Evolutionary conservation across 1,140 invertebrate genomes (phyloP), one percentile per base, ranked within the genome.

Genomic region (Tetraneura akinire): DNA sequence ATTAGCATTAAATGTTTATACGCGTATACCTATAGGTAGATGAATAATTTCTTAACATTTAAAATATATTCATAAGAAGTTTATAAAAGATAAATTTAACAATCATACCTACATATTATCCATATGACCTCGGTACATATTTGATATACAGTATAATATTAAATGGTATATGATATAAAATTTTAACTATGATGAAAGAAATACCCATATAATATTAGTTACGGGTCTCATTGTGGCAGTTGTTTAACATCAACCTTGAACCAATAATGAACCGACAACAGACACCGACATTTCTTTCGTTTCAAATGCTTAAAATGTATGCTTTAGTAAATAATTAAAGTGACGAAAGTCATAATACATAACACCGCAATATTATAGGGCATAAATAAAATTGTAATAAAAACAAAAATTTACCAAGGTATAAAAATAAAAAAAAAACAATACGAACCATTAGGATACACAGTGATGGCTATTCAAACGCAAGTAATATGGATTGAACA

Each of bases 171-270:
- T 16, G 1, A 45, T 11, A 37, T 16, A 68, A 13, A 8, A 37
- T 8, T 4, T 37, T 37, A 37, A 8, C 8, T 37, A 70, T 18
- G 49, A 47, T 51, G 47, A 51, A 71, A 71, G 68, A 71, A 70
- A 42, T 14, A 26, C 21, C 23, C 13, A 73, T 32, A 74, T 21
- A 66, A 66, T 32, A n/a, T 73, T 73, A 53, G 70, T 73, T 26
- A 73, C 70, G 49, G 70, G 49, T 68, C 21, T 73, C 32, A 32
- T 53, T 53, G 49, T 73, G 23, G 23, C 29, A 49, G 16, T 53
- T 51, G 32, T 53, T 73, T 47, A 73, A 53, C 14, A 21, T 51
- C 70, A 73, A 1, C 70, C 70, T 73, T 73, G 70, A 73, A 23
- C 70, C 16, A 49, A 37, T 37, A 53, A 32, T 14, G n/a, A 23